Base-by-base conservation (phyloP, 2,797 vertebrate species). In the Labeo calbasu region DNA sequence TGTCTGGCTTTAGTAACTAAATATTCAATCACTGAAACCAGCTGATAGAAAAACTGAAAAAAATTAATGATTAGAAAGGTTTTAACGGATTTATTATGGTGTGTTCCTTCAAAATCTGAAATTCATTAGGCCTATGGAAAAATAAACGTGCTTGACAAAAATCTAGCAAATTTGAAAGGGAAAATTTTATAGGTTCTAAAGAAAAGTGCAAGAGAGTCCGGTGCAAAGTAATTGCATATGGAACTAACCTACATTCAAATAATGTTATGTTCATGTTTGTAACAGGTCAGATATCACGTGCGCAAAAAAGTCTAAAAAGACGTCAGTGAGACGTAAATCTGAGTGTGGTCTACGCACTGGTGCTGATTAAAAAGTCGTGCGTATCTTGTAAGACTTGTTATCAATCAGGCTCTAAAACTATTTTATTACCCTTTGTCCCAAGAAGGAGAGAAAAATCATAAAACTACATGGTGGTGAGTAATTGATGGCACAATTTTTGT, bases 391-490 rank as follows among this genome's bases (percentile, higher is more conserved):
- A 23, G 50, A 19, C 69, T 71, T 63, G 50, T 36, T 3, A 36
- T 51, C 43, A 51, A 5, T 19, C 19, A 23, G 57, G 46, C 17
- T 82, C 21, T 82, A 63, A 32, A 40, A 21, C 43, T 32, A 23
- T 82, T 65, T 82, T 73, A 73, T 40, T 40, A 21, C 80, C 66
- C 50, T 51, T 51, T 43, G 53, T 76, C 15, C 19, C 13, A 40
- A n/a, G 12, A 12, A 55, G 19, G 10, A 55, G 21, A n/a, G 51
- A 40, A n/a, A 66, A 36, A 57, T n/a, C 11, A n/a, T 10, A 28
- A 75, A 36, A 55, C 72, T 1, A 17, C 50, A 53, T 32, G 25
- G 36, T 28, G 32, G 32, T n/a, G 19, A 5, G 72, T 57, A 75
- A 75, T 55, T n/a, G 19, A 21, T 36, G 17, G 13, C 15, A 28